These are phyloP conservation scores for Alviniconcha marisindica DNA, from an alignment of 1,140 invertebrate species.

Conservation along the genomic window DNA sequence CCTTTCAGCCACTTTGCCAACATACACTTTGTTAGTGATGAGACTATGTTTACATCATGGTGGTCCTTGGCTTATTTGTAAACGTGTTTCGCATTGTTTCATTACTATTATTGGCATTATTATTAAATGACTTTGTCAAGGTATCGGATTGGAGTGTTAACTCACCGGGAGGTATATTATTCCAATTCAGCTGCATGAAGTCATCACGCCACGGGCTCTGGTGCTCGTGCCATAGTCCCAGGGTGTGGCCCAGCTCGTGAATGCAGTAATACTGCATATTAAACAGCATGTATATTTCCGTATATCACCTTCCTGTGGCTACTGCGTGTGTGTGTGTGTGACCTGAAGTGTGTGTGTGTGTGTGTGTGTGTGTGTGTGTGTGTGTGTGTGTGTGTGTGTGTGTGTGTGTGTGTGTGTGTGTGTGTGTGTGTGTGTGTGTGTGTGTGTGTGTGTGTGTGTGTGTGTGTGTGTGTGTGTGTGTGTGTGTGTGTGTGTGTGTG, in stretches of 20 bases:
- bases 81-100: no score
- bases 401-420: conserved; percentile 8
- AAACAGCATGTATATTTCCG: neutral
- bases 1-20: no score
- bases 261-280: neutral
- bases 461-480: neutral
- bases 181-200: no score
- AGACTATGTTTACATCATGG: no score
- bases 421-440: conserved; percentile 17
- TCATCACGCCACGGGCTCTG: neutral
- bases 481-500: no score
- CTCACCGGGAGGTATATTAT: no score
- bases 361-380: conserved; percentile 5
- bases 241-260: neutral
- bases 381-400: conserved; percentile 11
- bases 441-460: neutral
- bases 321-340: neutral
- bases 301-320: neutral
- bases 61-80: no score
- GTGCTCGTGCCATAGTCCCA: neutral
- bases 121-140: no score
- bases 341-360: neutral
- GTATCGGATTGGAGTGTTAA: no score
- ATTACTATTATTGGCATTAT: no score
- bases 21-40: no score